Base-by-base conservation (phyloP, 2,113 vertebrate genomes). In the Sinocyclocheilus maitianheensis region DNA sequence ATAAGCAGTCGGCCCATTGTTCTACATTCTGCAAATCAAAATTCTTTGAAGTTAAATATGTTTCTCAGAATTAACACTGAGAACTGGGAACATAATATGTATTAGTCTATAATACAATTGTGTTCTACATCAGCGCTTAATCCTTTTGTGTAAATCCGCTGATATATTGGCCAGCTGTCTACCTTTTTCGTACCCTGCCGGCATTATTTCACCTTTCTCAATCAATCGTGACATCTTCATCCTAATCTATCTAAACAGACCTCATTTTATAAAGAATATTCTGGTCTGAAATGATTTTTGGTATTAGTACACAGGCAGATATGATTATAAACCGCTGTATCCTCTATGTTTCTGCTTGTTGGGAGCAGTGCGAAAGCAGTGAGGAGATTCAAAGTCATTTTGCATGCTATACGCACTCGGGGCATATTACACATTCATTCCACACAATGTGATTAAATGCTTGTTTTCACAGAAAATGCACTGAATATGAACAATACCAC, bases 151-250 rank as follows among this genome's bases (percentile, higher is more conserved):
- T 92, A 93, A 93, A 91, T 93, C 94, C 91, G 92, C 91, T 91
- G 93, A 94, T 94, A 90, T 90, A 93, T 92, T 90, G 84, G 88
- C 89, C 94, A 94, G 93, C 93, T 95, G 94, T 93, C 93, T 89
- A 88, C 91, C 91, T 92, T 90, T 94, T 95, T 91, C 85, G 90
- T 89, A 86, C 87, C 18, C 85, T 88, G 76, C 79, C 40, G 84
- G 90, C 91, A 88, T 93, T 94, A 91, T 91, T 90, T 91, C 92
- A 91, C 87, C 88, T 85, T 92, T 93, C 93, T 94, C 93, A 93
- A 94, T 94, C 94, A 93, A 91, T 92, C 92, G 82, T 93, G 93
- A 94, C 94, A 93, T 93, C 90, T 91, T 91, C 92, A 92, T 90
- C 90, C 84, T 91, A 74, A 62, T 92, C 90, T 91, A 90, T 91